phyloP scores from a whole-genome alignment of 2,797 vertebrate species.

The Anas flavirostris region DNA sequence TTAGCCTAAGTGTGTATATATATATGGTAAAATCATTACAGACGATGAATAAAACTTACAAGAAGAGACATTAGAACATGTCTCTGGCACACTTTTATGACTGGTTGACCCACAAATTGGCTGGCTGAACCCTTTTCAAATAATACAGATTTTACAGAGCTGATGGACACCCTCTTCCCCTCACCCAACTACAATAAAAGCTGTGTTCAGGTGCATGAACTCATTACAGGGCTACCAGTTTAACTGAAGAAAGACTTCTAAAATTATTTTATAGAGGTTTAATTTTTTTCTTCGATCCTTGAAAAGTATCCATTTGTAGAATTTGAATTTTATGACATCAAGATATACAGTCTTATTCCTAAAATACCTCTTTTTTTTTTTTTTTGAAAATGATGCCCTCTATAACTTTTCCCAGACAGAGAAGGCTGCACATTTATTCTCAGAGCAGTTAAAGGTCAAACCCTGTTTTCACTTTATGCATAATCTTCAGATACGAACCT shows the following conservation, averaged over 20 bases:
- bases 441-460: constrained; percentile 7
- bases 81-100: background rate
- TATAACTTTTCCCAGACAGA: background rate
- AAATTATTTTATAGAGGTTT: background rate
- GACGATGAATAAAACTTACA: constrained; percentile 5
- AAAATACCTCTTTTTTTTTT: background rate
- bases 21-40: constrained; percentile 49
- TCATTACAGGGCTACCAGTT: background rate
- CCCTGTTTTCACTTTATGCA: background rate
- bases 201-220: background rate
- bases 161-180: background rate
- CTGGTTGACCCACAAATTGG: background rate
- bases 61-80: background rate
- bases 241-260: background rate
- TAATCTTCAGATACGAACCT: background rate
- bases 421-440: constrained; percentile 1
- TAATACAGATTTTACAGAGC: background rate
- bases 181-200: background rate
- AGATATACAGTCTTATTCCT: background rate
- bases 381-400: background rate
- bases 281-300: background rate
- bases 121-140: background rate
- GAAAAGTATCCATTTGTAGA: background rate
- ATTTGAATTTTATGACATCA: background rate
- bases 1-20: background rate